phyloP scores from a whole-genome alignment of 37 sponge, comb jelly and placozoan genomes.

The Ianthella basta region DNA sequence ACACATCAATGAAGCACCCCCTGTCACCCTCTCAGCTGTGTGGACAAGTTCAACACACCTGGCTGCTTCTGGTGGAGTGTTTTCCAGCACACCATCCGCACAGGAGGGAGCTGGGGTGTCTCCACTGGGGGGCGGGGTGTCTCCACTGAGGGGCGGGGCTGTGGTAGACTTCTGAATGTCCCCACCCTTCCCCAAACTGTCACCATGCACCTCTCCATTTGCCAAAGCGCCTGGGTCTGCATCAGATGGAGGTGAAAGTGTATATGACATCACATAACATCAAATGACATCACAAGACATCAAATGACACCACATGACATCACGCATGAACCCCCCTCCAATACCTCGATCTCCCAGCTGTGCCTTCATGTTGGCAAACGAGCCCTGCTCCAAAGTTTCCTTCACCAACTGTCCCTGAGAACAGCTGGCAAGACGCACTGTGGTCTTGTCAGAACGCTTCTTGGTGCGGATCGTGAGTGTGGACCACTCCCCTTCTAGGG shows the following conservation, averaged over 20 bases:
- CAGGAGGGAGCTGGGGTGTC: background rate
- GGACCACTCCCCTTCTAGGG: slow-evolving; percentile 22
- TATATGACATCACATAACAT: too few relatives aligned
- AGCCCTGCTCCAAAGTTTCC: background rate
- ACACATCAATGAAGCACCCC: background rate
- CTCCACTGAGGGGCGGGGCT: too few relatives aligned
- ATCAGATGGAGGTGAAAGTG: too few relatives aligned
- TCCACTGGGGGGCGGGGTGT: too few relatives aligned
- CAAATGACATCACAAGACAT: too few relatives aligned
- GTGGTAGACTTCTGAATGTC: too few relatives aligned
- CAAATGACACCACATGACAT: too few relatives aligned
- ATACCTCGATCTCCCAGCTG: background rate
- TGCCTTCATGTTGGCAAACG: background rate
- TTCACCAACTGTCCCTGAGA: slow-evolving; percentile 12
- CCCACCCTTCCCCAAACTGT: too few relatives aligned
- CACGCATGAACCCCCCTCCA: too few relatives aligned
- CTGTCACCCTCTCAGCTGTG: background rate
- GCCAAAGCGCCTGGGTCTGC: too few relatives aligned
- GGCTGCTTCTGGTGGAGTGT: background rate
- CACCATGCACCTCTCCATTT: too few relatives aligned
- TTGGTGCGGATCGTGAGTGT: background rate
- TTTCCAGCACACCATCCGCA: background rate
- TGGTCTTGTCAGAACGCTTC: background rate
- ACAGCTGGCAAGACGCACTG: background rate
- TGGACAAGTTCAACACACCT: background rate